Evolutionary conservation across 2,113 vertebrate species (phyloP).

Genomic region (Perca schrenkii): DNA sequence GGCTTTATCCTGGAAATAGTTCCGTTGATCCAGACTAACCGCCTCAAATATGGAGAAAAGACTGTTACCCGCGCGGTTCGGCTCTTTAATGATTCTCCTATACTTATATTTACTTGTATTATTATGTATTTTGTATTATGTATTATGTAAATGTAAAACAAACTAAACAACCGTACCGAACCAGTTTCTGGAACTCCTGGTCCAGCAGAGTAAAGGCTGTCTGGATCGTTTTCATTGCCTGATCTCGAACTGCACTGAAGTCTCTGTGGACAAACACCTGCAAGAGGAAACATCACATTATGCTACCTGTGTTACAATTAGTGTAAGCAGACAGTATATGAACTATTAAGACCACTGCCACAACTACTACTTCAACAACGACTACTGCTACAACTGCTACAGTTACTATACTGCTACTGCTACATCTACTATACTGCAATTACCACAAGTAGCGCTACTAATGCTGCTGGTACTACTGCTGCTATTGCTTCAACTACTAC

Average conservation of each 20-base stretch:
- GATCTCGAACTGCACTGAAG: slow-evolving; percentile 76
- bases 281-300: background rate
- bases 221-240: slow-evolving; percentile 82
- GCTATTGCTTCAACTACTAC: background rate
- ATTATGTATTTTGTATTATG: too few relatives aligned
- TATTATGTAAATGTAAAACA: too few relatives aligned
- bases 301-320: background rate
- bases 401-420: too few relatives aligned
- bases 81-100: too few relatives aligned
- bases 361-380: background rate
- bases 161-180: slow-evolving; percentile 53
- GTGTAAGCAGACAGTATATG: background rate
- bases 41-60: too few relatives aligned
- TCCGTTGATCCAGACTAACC: too few relatives aligned
- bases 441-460: too few relatives aligned
- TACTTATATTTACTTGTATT: too few relatives aligned
- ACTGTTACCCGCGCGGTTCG: too few relatives aligned
- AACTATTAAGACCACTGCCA: background rate
- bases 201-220: slow-evolving; percentile 82
- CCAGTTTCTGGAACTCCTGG: slow-evolving; percentile 83
- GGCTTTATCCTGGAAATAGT: too few relatives aligned
- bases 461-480: background rate
- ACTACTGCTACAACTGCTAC: background rate
- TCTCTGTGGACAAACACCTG: slow-evolving; percentile 68
- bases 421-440: background rate